Percentiles rank a stretch among this genome's conserved stretches.
Conservation (phyloP, 2,888 invertebrate species). For the Ichneumoninae sp. region DNA sequence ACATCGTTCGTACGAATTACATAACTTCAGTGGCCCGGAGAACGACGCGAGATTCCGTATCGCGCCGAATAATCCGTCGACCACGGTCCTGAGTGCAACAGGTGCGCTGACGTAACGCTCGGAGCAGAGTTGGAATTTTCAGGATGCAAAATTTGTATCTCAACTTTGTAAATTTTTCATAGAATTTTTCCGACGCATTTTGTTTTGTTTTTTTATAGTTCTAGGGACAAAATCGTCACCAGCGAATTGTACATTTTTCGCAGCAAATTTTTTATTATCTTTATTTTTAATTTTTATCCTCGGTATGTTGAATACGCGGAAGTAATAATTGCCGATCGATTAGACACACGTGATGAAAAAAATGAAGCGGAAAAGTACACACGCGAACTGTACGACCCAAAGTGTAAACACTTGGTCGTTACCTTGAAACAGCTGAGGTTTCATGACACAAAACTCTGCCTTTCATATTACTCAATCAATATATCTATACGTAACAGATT, state of each 20-base stretch:
- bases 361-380: constrained; percentile 16
- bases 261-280: neutral
- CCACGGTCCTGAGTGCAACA: constrained; percentile 7
- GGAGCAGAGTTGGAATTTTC: neutral
- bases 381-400: neutral
- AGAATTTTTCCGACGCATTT: neutral
- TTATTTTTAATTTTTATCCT: neutral
- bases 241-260: neutral
- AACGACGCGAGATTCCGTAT: constrained; percentile 21
- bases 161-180: neutral
- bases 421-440: neutral
- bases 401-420: neutral
- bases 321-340: neutral
- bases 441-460: neutral
- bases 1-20: constrained; percentile 4
- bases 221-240: neutral
- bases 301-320: neutral
- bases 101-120: neutral
- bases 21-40: neutral
- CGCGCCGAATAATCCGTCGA: constrained; percentile 22
- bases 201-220: neutral
- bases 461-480: neutral
- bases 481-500: constrained; percentile 8
- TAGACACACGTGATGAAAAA: constrained; percentile 1
- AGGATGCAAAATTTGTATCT: neutral